A percentile compares a stretch with the other conserved stretches of the same genome.
Conservation (phyloP, 2,113 vertebrate species). For the Dunckerocampus dactyliophorus region DNA sequence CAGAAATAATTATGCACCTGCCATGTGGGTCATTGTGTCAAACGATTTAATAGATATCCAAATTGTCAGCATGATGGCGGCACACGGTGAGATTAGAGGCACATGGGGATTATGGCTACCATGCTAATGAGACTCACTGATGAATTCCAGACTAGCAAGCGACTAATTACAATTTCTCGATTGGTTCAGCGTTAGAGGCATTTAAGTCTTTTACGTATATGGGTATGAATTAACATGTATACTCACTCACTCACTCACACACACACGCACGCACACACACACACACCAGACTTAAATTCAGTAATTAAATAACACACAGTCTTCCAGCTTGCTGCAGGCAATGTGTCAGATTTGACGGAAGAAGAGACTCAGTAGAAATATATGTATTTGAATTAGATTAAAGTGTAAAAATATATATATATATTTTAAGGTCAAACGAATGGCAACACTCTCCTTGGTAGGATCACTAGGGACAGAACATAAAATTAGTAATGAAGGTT, state of each 20-base stretch:
- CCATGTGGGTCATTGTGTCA: conserved; percentile 33
- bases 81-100: conserved; percentile 44
- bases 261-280: conserved; percentile 6
- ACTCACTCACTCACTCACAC: neutral
- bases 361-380: no score
- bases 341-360: neutral
- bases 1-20: conserved; percentile 25
- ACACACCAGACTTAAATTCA: conserved; percentile 9
- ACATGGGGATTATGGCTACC: conserved; percentile 17
- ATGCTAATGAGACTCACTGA: conserved; percentile 51
- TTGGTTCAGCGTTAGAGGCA: conserved; percentile 13
- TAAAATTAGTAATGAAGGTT: conserved; percentile 45
- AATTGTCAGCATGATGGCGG: conserved; percentile 32
- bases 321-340: conserved; percentile 8
- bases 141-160: conserved; percentile 33
- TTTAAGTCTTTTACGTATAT: conserved; percentile 1
- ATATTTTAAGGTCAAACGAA: no score
- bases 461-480: conserved; percentile 39
- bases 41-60: conserved; percentile 43
- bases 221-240: conserved; percentile 11
- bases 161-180: conserved; percentile 50
- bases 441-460: conserved; percentile 13
- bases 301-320: conserved; percentile 2
- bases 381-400: no score
- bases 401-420: no score